phyloP scores from a whole-genome alignment of 2,888 invertebrate genomes.

The Caenorhabditis sinica region DNA sequence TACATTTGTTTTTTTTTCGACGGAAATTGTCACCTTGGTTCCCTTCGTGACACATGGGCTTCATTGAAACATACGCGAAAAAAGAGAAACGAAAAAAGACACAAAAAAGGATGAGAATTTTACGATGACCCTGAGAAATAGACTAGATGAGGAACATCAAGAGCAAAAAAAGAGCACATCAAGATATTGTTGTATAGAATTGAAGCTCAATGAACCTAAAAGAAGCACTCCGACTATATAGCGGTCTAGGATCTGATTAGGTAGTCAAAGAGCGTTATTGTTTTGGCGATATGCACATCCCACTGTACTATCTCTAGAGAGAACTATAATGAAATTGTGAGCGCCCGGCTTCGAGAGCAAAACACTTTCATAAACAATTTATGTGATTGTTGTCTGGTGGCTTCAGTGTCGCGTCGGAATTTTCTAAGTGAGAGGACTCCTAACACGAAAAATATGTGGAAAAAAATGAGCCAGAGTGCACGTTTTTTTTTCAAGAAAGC shows the following conservation, averaged over 20 bases:
- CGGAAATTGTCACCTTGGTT: conserved; percentile 8
- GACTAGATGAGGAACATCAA: neutral
- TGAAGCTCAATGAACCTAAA: neutral
- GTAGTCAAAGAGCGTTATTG: neutral
- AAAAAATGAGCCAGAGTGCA: neutral
- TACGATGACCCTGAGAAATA: neutral
- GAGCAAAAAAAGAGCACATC: conserved; percentile 3
- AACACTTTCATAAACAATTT: conserved; percentile 43
- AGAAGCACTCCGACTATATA: neutral
- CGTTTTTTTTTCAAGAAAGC: neutral
- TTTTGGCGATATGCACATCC: neutral
- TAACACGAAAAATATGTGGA: conserved; percentile 35
- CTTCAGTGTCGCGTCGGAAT: conserved; percentile 19
- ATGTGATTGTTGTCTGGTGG: conserved; percentile 30
- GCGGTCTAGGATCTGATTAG: neutral
- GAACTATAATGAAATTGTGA: conserved; percentile 10
- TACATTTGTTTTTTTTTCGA: neutral
- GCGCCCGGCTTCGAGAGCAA: conserved; percentile 3
- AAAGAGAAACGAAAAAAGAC: neutral
- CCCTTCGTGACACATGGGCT: neutral
- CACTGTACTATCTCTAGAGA: conserved; percentile 30
- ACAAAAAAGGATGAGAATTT: neutral
- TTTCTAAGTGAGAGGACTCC: conserved; percentile 18
- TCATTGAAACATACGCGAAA: too few species aligned
- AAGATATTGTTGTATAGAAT: conserved; percentile 1